Conservation (phyloP, 1,140 invertebrate genomes). For the Halictus rubicundus region DNA sequence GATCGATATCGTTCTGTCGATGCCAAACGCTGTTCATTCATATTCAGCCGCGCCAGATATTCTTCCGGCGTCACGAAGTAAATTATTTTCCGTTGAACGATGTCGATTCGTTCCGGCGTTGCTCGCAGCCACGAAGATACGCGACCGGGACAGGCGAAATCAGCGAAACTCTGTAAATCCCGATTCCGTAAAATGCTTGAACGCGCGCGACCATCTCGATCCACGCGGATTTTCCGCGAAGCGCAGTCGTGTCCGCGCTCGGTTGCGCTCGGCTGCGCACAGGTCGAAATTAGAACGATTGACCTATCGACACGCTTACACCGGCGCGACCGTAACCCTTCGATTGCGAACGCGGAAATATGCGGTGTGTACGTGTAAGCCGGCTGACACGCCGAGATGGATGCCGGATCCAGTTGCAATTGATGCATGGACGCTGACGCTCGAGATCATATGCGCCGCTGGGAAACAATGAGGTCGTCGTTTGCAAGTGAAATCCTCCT, state of each 20-base stretch:
- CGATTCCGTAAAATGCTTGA: constrained; percentile 10
- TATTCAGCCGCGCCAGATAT: neutral
- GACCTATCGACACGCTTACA: constrained; percentile 24
- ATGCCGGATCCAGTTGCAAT: constrained; percentile 23
- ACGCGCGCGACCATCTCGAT: neutral
- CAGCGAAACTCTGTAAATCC: constrained; percentile 17
- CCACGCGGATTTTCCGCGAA: neutral
- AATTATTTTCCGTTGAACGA: constrained; percentile 10
- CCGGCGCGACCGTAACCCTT: constrained; percentile 26
- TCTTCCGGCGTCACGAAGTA: constrained; percentile 19
- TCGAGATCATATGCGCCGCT: constrained; percentile 28
- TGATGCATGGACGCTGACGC: constrained; percentile 25
- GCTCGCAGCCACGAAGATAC: constrained; percentile 4
- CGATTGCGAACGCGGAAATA: constrained; percentile 18
- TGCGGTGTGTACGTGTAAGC: constrained; percentile 6
- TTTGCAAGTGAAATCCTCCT: neutral
- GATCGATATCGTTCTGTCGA: too few species aligned
- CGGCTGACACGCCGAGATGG: constrained; percentile 12
- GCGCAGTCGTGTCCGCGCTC: too few species aligned
- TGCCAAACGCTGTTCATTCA: neutral
- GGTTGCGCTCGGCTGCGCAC: neutral
- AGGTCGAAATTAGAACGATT: constrained; percentile 35
- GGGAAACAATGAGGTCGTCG: neutral
- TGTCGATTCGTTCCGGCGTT: neutral
- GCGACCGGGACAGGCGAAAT: neutral